Percentiles rank a stretch among this genome's conserved stretches.
Evolutionary conservation across 2,797 vertebrate genomes (phyloP).

Genomic region (Hemitrygon akajei): DNA sequence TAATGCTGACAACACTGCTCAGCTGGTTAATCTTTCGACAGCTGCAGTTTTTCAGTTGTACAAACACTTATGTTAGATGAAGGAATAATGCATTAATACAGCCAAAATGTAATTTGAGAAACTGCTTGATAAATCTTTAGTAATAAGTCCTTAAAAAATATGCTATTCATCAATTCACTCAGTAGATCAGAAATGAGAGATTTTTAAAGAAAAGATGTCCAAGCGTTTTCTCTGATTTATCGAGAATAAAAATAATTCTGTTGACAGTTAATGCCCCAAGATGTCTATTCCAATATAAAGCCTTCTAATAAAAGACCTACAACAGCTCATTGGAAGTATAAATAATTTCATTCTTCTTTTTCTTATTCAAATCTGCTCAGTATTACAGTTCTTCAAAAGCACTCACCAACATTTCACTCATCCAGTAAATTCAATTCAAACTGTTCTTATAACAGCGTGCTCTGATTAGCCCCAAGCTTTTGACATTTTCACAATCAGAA

Average conservation of each 20-base stretch:
- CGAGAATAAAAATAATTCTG: constrained; percentile 11
- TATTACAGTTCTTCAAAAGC: constrained; percentile 13
- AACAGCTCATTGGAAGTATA: constrained; percentile 22
- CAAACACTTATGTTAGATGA: constrained; percentile 61
- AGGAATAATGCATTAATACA: constrained; percentile 59
- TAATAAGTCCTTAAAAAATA: constrained; percentile 33
- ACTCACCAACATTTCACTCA: background rate
- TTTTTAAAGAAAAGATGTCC: constrained; percentile 9
- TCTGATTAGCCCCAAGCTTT: background rate
- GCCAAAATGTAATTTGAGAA: constrained; percentile 40
- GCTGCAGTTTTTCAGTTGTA: constrained; percentile 61
- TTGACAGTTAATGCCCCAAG: background rate
- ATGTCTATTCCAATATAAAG: background rate
- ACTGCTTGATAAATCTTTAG: constrained; percentile 33
- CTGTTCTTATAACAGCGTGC: background rate
- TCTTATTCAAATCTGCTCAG: background rate
- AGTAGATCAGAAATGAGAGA: constrained; percentile 1
- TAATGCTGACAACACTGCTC: constrained; percentile 67
- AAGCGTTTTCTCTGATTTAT: background rate
- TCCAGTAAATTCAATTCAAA: background rate
- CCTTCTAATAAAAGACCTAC: constrained; percentile 6
- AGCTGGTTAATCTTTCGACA: constrained; percentile 68
- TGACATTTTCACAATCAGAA: background rate
- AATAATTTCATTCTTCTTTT: constrained; percentile 4
- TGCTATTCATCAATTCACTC: constrained; percentile 30